Percentiles rank a stretch among this genome's conserved stretches.
phyloP scores from a whole-genome alignment of 2,888 invertebrate genomes.

The Graphium colonna region DNA sequence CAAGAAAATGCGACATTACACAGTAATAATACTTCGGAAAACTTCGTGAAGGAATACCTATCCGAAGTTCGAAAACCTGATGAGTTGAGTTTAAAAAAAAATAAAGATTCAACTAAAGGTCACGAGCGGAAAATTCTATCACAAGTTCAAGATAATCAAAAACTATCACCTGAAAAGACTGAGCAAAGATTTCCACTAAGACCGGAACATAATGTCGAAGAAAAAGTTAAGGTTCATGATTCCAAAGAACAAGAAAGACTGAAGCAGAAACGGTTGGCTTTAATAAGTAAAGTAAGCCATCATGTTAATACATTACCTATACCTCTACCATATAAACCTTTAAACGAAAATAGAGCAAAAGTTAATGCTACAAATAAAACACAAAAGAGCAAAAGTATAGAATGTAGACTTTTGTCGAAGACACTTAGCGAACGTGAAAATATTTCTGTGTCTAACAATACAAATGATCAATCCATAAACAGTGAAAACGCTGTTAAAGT shows the following conservation, averaged over 20 bases:
- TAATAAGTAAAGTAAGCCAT: constrained; percentile 52
- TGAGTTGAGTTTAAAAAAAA: constrained; percentile 30
- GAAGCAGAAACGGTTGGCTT: constrained; percentile 49
- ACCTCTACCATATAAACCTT: constrained; percentile 48
- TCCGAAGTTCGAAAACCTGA: background rate
- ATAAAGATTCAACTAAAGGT: constrained; percentile 15
- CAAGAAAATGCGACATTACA: background rate
- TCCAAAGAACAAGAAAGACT: constrained; percentile 43
- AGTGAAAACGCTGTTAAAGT: background rate
- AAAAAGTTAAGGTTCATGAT: constrained; percentile 26
- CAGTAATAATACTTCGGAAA: background rate
- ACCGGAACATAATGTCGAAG: constrained; percentile 25
- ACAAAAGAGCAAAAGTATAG: background rate
- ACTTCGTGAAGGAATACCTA: background rate
- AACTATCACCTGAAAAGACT: constrained; percentile 24
- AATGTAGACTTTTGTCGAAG: background rate
- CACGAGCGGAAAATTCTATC: constrained; percentile 42
- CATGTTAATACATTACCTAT: constrained; percentile 43
- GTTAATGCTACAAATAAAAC: background rate
- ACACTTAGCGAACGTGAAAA: background rate
- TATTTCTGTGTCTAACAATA: constrained; percentile 24
- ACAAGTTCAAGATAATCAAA: constrained; percentile 51
- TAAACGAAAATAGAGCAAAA: constrained; percentile 5
- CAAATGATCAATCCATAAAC: background rate
- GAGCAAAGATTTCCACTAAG: constrained; percentile 26